phyloP scores from a whole-genome alignment of 2,797 vertebrate species.

The Tolypeutes matacus region DNA sequence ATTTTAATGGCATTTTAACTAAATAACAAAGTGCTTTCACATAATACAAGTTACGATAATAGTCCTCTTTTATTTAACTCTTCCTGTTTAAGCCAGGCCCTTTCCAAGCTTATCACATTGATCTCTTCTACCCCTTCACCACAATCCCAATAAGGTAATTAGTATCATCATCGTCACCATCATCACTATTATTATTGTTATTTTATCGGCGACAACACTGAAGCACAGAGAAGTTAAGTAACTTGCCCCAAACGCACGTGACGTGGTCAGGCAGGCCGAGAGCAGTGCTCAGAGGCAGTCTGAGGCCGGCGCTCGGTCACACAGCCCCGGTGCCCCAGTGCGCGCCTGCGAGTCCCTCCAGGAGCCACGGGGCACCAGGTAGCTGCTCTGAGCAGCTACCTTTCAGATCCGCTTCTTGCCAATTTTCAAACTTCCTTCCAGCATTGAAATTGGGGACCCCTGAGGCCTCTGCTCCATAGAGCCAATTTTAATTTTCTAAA shows the following conservation, averaged over 20 bases:
- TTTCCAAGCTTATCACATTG: neutral
- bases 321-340: rapidly evolving
- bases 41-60: no score
- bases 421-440: neutral
- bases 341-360: rapidly evolving
- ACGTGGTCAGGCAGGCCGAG: no score
- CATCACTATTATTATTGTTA: no score
- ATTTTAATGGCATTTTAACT: neutral
- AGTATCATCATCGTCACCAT: no score
- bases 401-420: neutral
- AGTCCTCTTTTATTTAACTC: neutral
- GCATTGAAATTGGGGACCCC: neutral
- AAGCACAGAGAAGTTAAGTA: neutral
- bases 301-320: rapidly evolving
- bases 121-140: rapidly evolving
- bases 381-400: rapidly evolving
- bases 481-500: neutral
- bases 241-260: neutral
- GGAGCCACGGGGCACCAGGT: neutral
- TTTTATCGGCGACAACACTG: neutral
- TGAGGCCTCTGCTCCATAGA: neutral
- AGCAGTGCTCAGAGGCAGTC: neutral
- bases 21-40: neutral
- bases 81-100: neutral
- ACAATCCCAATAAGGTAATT: neutral